Base-by-base conservation (phyloP, 2,113 vertebrate genomes). In the Steatornis caripensis region DNA sequence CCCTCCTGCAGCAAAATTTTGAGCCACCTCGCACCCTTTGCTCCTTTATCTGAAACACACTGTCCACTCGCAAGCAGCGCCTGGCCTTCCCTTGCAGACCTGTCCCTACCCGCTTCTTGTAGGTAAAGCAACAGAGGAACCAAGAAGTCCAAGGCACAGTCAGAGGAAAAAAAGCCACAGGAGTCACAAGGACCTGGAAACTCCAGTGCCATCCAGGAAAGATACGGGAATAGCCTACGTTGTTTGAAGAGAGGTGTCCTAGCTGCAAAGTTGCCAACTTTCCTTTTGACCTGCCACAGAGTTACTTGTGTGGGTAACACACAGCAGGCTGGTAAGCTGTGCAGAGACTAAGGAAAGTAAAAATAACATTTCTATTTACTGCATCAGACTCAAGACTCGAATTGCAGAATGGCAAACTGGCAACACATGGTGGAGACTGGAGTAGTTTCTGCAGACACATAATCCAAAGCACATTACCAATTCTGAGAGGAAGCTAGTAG, bases 271-370 rank as follows among this genome's bases (percentile, higher is more conserved):
- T 6, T 77, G 83, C 60, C 89, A 87, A 12, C 34, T 95, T 92
- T 95, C 64, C 74, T 91, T 93, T 78, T 75, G 87, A 68, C 69
- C 46, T 55, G 72, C 21, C 79, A n/a, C 34, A 32, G 68, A 70
- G 64, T 39, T 60, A 11, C 23, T 78, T 81, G 41, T 37, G 21
- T 39, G 53, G 69, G 71, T 84, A 87, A 55, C 14, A 68, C 51
- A 65, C 16, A 70, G 68, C 41, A 60, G 80, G 27, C 49, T 41
- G 26, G 84, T 58, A 58, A 93, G 18, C 65, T 37, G 55, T 37
- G 37, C 20, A 11, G 68, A 37, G 24, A 32, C 48, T 39, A 32
- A 65, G 30, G 21, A 82, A 79, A 84, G 24, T 12, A 27, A 92
- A 93, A 96, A 48, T 46, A 77, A 30, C 9, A 4, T 80, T 68